Evolutionary conservation across 1,140 invertebrate genomes (phyloP), one percentile per base, ranked within the genome.

Genomic region (Oncopodura yosiiana): DNA sequence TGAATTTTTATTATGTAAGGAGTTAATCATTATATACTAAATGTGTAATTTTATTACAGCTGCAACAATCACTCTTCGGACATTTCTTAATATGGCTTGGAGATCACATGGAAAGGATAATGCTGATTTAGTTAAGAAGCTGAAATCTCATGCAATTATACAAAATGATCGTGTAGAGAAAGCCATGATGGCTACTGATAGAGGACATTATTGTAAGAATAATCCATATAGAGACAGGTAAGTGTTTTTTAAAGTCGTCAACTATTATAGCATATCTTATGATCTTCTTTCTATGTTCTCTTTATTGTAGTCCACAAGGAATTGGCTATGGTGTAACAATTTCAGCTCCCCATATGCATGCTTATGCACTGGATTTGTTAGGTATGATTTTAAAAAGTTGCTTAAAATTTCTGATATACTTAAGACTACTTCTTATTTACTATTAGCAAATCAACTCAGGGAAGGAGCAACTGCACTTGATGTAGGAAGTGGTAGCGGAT

Each of bases 311-410:
- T 30, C 93, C 93, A 0, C 91, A 91, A 71, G 76, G 79, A 30
- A 92, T 92, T 66, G 87, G 87, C 36, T 89, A 78, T 69, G 84
- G 86, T 36, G 94, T 91, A 3, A 98, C 94, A 1, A 97, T 97
- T 49, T 93, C 88, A 77, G 94, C 94, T 50, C 94, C 94, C 42
- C 94, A 98, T 73, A 99, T 98, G 94, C 94, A 98, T 76, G 93
- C 91, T 12, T 84, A 93, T 77, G 93, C 92, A 41, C 74, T 98
- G 63, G 91, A 97, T n/a, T n/a, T n/a, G n/a, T n/a, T n/a, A n/a
- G n/a, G n/a, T n/a, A n/a, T n/a, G n/a, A n/a, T n/a, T n/a, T n/a
- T n/a, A n/a, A n/a, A n/a, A n/a, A n/a, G n/a, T n/a, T n/a, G n/a
- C n/a, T n/a, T n/a, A n/a, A n/a, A n/a, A n/a, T n/a, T n/a, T n/a